A percentile compares a stretch with the other conserved stretches of the same genome.
Evolutionary conservation across 1,140 invertebrate species (phyloP).

Genomic region (Neodiprion pinetum): DNA sequence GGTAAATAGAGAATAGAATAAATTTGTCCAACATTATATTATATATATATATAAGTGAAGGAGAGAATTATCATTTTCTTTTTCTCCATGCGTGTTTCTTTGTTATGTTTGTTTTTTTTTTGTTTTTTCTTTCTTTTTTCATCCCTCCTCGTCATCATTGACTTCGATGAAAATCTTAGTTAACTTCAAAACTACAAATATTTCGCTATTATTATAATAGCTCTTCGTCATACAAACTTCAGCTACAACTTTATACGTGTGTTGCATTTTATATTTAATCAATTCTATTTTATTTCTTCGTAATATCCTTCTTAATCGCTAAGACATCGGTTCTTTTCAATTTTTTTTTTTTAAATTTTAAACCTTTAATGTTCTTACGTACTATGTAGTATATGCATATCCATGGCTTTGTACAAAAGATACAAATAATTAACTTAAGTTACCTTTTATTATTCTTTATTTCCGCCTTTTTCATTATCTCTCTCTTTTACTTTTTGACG

Average conservation of each 20-base stretch:
- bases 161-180: neutral
- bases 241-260: neutral
- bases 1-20: constrained; percentile 5
- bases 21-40: neutral
- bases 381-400: neutral
- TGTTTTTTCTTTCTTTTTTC: neutral
- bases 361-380: no score
- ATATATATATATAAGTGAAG: neutral
- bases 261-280: neutral
- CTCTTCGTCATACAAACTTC: constrained; percentile 5
- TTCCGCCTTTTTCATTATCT: no score
- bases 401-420: constrained; percentile 7
- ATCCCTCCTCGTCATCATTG: neutral
- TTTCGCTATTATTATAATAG: neutral
- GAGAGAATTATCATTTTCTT: constrained; percentile 2
- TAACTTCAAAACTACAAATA: neutral
- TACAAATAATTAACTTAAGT: neutral
- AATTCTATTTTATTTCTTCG: neutral
- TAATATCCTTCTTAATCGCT: no score
- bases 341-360: no score
- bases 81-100: neutral
- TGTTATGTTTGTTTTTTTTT: neutral
- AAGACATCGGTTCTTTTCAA: no score
- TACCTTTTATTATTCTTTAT: no score
- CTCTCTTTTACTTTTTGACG: no score